phyloP scores from a whole-genome alignment of 2,888 invertebrate species.

The Harpalus rubripes region DNA sequence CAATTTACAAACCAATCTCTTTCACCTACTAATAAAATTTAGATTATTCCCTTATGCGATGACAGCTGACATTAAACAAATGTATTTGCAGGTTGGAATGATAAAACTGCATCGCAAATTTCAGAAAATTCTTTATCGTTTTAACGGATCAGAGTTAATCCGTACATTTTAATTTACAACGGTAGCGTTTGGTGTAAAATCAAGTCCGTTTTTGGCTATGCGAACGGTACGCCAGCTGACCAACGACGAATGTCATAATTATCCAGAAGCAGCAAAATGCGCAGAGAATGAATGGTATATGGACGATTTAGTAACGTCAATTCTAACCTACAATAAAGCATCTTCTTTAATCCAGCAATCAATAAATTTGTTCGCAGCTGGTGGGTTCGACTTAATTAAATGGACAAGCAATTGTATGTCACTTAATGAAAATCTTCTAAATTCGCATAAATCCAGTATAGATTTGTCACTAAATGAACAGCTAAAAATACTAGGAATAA shows the following conservation, averaged over 20 bases:
- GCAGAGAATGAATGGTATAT: too few relatives aligned
- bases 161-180: background rate
- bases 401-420: background rate
- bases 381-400: background rate
- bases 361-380: conserved; percentile 18
- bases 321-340: too few relatives aligned
- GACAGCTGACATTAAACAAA: too few relatives aligned
- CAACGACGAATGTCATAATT: background rate
- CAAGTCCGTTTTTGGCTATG: conserved; percentile 1
- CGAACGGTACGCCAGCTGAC: background rate
- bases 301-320: too few relatives aligned
- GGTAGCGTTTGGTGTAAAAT: conserved; percentile 16
- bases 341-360: conserved; percentile 2
- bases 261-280: too few relatives aligned
- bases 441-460: background rate
- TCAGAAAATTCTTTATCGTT: too few relatives aligned
- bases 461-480: background rate
- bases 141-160: background rate
- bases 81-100: too few relatives aligned
- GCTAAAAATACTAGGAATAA: too few relatives aligned
- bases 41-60: background rate
- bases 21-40: too few relatives aligned
- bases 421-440: background rate
- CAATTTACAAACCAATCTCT: too few relatives aligned
- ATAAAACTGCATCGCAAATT: too few relatives aligned